Percentiles rank a stretch among this genome's conserved stretches.
Evolutionary conservation across 2,113 vertebrate genomes (phyloP).

Genomic region (Struthidea cinerea): DNA sequence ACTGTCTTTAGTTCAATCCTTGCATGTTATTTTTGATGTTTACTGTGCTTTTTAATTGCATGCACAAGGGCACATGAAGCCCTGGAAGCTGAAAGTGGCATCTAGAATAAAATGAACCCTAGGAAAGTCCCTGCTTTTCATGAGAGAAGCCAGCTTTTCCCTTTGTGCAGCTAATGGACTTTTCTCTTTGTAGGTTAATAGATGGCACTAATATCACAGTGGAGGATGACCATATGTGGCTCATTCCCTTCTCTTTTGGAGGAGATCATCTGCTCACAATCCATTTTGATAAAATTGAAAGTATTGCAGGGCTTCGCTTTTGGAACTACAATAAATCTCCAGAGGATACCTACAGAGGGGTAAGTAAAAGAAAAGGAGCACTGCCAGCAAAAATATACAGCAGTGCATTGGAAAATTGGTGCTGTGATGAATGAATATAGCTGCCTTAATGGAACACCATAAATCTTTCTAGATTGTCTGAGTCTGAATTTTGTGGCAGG

Average conservation of each 20-base stretch:
- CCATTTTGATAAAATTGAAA: slow-evolving; percentile 77
- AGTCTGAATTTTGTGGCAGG: slow-evolving; percentile 29
- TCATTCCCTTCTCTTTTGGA: slow-evolving; percentile 87
- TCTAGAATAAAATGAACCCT: neutral
- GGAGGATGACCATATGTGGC: slow-evolving; percentile 95
- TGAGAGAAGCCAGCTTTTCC: neutral
- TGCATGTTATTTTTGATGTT: neutral
- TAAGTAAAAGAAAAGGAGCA: slow-evolving; percentile 74
- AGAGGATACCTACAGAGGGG: slow-evolving; percentile 97
- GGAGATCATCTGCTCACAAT: slow-evolving; percentile 82
- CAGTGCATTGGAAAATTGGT: slow-evolving; percentile 54
- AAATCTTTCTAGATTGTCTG: slow-evolving; percentile 71
- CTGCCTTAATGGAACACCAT: slow-evolving; percentile 62
- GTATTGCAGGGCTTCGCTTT: slow-evolving; percentile 87
- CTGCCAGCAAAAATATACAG: slow-evolving; percentile 48
- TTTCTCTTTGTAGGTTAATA: slow-evolving; percentile 79
- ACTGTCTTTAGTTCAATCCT: neutral
- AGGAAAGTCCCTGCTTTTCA: neutral
- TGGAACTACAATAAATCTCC: slow-evolving; percentile 99
- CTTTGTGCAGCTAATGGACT: slow-evolving; percentile 29
- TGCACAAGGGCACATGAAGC: neutral
- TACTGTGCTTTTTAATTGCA: neutral
- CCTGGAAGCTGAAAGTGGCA: neutral
- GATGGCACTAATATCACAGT: slow-evolving; percentile 90
- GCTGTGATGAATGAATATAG: slow-evolving; percentile 68